Conservation (phyloP, 2,888 invertebrate species). For the Julus scandinavius region DNA sequence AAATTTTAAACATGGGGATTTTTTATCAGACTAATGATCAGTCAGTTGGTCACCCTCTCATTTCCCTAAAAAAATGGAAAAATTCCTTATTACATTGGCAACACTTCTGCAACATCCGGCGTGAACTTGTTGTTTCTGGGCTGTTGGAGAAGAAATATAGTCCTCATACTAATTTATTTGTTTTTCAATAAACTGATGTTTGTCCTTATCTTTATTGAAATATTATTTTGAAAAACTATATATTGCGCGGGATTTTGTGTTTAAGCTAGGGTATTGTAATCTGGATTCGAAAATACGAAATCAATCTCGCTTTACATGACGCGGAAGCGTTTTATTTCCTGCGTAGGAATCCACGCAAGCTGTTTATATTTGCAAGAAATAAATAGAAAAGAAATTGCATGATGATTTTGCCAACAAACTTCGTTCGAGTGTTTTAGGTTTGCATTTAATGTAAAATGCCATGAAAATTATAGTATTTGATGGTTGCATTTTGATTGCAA, state of each 20-base stretch:
- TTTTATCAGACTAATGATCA: background rate
- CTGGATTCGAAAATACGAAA: slow-evolving; percentile 41
- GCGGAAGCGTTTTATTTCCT: slow-evolving; percentile 47
- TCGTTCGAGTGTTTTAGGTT: background rate
- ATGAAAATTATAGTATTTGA: background rate
- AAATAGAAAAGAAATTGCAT: slow-evolving; percentile 36
- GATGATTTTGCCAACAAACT: slow-evolving; percentile 45
- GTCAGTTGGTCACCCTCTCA: background rate
- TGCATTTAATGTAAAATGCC: background rate
- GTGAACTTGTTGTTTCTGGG: background rate
- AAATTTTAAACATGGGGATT: background rate
- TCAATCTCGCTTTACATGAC: slow-evolving; percentile 23
- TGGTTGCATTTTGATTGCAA: slow-evolving; percentile 52
- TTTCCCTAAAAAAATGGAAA: background rate
- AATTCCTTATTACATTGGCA: background rate
- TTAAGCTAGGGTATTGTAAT: too few relatives aligned
- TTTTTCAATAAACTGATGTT: background rate
- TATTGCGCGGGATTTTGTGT: background rate
- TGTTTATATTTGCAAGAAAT: background rate
- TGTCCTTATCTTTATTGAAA: background rate
- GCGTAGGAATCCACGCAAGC: slow-evolving; percentile 35
- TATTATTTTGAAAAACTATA: background rate
- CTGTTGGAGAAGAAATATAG: slow-evolving; percentile 20
- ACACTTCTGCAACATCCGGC: background rate
- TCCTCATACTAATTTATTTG: background rate